A percentile compares a stretch with the other conserved stretches of the same genome.
Conservation (phyloP, 2,888 invertebrate species). For the Mellilla xanthometata region DNA sequence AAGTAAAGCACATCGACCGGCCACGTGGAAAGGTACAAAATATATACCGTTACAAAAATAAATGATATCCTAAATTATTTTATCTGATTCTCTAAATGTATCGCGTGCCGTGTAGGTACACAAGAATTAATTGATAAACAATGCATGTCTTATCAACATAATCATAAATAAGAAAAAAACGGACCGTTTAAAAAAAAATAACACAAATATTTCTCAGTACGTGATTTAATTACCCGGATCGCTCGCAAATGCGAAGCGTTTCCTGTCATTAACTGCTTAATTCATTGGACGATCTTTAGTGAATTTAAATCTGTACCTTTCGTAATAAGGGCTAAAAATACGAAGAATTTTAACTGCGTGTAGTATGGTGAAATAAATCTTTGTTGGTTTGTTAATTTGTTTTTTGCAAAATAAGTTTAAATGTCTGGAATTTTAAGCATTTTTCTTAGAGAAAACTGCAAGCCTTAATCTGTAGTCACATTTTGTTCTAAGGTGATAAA, state of each 20-base stretch:
- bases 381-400: background rate
- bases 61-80: no score
- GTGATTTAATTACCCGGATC: constrained; percentile 32
- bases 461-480: no score
- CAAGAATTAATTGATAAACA: background rate
- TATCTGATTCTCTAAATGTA: no score
- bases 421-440: no score
- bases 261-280: constrained; percentile 39
- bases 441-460: no score
- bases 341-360: background rate
- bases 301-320: constrained; percentile 13
- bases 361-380: background rate
- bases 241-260: constrained; percentile 27
- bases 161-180: constrained; percentile 29
- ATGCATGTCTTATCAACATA: background rate
- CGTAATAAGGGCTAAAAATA: constrained; percentile 1
- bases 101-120: background rate
- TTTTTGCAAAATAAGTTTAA: no score
- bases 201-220: constrained; percentile 39
- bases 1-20: no score
- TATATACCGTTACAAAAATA: no score
- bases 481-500: no score
- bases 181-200: constrained; percentile 22
- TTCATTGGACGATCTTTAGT: constrained; percentile 12
- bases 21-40: no score